Percentiles rank a stretch among this genome's conserved stretches.
These are phyloP conservation scores for Paradisaea rubra DNA, from an alignment of 2,113 vertebrate species.

Conservation along the genomic window DNA sequence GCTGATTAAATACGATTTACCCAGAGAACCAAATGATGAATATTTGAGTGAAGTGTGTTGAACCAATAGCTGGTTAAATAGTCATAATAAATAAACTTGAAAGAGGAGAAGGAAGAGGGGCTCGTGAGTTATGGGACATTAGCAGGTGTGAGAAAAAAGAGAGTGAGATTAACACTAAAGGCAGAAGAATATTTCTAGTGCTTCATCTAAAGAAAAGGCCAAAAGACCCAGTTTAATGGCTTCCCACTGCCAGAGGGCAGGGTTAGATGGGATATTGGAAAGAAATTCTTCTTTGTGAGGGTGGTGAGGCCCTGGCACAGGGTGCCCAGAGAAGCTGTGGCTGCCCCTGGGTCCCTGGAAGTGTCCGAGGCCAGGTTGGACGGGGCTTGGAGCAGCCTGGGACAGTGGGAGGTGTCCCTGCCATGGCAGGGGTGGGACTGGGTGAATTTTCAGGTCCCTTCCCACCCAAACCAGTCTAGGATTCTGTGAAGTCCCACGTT, in stretches of 20 bases:
- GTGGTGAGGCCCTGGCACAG: background rate
- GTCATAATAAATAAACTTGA: conserved; percentile 71
- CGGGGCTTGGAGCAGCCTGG: accelerated
- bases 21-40: conserved; percentile 74
- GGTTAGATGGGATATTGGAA: accelerated
- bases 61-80: conserved; percentile 68
- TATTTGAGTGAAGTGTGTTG: conserved; percentile 68
- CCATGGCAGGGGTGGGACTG: background rate
- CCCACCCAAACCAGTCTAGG: background rate
- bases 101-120: conserved; percentile 9
- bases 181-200: background rate
- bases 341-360: background rate
- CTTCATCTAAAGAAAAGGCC: background rate
- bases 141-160: conserved; percentile 24
- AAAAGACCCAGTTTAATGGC: background rate
- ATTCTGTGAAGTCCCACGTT: background rate
- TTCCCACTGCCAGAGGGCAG: background rate
- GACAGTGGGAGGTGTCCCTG: background rate
- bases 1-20: conserved; percentile 76
- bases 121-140: conserved; percentile 28
- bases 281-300: background rate
- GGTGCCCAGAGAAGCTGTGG: background rate
- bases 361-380: background rate
- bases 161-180: background rate
- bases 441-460: background rate